These are phyloP conservation scores for Lamellibrachia satsuma DNA, from an alignment of 2,888 invertebrate genomes.

Conservation along the genomic window DNA sequence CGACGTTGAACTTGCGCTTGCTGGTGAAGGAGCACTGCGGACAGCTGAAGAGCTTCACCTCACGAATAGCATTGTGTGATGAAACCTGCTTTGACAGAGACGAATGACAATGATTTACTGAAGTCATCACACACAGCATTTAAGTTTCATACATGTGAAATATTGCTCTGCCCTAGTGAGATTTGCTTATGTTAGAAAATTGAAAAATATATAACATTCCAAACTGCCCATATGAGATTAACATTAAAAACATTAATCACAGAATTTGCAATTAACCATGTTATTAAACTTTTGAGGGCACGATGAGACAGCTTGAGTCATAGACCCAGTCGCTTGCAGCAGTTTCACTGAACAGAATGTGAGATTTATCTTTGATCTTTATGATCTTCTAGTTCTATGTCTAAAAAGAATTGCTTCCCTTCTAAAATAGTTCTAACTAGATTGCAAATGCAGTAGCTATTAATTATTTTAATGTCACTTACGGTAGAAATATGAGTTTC, in stretches of 20 bases:
- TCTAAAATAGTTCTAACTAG: not conserved
- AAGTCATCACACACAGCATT: not conserved
- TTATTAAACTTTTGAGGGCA: too few relatives aligned
- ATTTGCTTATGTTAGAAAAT: too few relatives aligned
- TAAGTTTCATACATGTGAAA: too few relatives aligned
- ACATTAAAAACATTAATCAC: too few relatives aligned
- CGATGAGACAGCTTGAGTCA: not conserved
- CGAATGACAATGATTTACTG: not conserved
- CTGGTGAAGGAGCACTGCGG: not conserved
- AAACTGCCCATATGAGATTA: too few relatives aligned
- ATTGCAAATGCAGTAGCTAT: not conserved
- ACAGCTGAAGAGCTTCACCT: not conserved
- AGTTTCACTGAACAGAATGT: not conserved
- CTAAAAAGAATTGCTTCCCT: not conserved
- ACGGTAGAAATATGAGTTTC: not conserved
- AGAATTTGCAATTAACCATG: too few relatives aligned
- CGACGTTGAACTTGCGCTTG: slow-evolving; percentile 17
- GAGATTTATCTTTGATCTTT: not conserved
- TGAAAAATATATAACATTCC: too few relatives aligned
- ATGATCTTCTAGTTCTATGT: not conserved
- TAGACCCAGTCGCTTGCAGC: not conserved
- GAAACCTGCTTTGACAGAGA: not conserved
- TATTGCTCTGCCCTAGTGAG: too few relatives aligned
- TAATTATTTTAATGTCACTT: not conserved
- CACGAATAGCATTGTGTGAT: not conserved